These are phyloP conservation scores for Neodiprion lecontei DNA, from an alignment of 1,140 invertebrate genomes.

Conservation along the genomic window DNA sequence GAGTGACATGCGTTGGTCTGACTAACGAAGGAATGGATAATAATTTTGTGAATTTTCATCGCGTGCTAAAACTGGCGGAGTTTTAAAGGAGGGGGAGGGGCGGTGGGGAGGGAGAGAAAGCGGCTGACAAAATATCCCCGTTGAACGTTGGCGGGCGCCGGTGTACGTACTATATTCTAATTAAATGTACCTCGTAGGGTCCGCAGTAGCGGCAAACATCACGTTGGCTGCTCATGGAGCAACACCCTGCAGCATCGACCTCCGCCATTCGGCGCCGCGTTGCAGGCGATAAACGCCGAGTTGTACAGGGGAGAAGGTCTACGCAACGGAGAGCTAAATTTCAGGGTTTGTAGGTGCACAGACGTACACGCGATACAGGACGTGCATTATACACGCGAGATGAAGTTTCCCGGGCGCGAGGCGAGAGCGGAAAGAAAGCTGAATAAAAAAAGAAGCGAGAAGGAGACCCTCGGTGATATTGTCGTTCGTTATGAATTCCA, in stretches of 20 bases:
- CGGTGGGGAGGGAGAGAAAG: neutral
- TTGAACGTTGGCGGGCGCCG: neutral
- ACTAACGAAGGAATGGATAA: too few relatives aligned
- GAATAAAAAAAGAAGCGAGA: neutral
- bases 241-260: neutral
- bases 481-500: neutral
- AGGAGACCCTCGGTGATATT: too few relatives aligned
- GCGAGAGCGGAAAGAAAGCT: neutral
- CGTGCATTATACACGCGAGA: neutral
- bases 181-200: slow-evolving; percentile 7
- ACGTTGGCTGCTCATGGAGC: neutral
- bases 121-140: neutral
- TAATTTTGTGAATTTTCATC: too few relatives aligned
- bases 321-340: neutral
- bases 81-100: neutral
- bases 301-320: neutral
- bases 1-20: too few relatives aligned
- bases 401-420: neutral
- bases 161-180: neutral
- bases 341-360: neutral
- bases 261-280: neutral
- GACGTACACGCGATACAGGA: too few relatives aligned
- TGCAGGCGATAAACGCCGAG: neutral
- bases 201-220: neutral
- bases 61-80: too few relatives aligned